Percentiles rank a stretch among this genome's conserved stretches.
Conservation (phyloP, 2,888 invertebrate species). For the Lasioglossum villosulum region DNA sequence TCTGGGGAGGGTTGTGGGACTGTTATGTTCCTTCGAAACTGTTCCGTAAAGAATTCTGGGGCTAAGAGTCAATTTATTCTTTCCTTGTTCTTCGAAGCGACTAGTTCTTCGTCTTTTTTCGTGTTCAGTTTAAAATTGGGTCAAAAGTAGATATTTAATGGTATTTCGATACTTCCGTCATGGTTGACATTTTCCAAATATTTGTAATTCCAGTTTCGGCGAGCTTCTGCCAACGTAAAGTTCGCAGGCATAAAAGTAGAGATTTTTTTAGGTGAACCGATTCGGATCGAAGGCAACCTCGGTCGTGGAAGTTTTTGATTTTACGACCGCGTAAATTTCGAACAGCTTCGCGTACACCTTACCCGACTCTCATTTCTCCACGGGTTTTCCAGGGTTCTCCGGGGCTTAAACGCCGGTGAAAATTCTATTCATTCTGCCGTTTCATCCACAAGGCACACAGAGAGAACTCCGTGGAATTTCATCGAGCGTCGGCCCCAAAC, state of each 20-base stretch:
- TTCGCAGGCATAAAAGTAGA: constrained; percentile 9
- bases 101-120: not conserved
- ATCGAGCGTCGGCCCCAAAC: constrained; percentile 66
- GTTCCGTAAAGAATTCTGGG: not conserved
- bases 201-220: not conserved
- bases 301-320: constrained; percentile 67
- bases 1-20: not conserved
- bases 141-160: not conserved
- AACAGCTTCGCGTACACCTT: constrained; percentile 40
- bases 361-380: constrained; percentile 44
- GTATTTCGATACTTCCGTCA: not conserved
- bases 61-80: not conserved
- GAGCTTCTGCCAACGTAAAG: not conserved
- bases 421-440: constrained; percentile 69
- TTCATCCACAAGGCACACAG: constrained; percentile 46
- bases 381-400: constrained; percentile 44
- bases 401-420: constrained; percentile 62
- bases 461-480: constrained; percentile 68
- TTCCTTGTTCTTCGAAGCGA: not conserved
- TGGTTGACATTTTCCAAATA: not conserved
- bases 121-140: not conserved
- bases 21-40: not conserved
- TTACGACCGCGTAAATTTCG: constrained; percentile 70
- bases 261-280: constrained; percentile 17
- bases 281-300: constrained; percentile 59